Evolutionary conservation across 2,888 invertebrate genomes (phyloP), one percentile per base, ranked within the genome.

Genomic region (Drosophila borborema): DNA sequence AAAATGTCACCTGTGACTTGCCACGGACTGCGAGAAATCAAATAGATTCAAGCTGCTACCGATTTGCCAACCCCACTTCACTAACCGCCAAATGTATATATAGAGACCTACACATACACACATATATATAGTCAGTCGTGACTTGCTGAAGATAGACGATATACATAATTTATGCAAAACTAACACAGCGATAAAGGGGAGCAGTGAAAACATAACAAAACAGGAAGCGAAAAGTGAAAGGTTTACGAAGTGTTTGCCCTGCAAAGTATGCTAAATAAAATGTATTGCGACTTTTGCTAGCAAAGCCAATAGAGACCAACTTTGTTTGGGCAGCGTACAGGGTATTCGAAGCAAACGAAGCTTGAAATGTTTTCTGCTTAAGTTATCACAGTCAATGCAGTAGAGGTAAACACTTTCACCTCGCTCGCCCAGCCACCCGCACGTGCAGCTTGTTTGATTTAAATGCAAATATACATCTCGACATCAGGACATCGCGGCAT

Each of bases 1-100:
- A 87, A 87, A 89, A 82, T 90, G 87, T 90, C 87, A 90, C 87
- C 89, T 89, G 87, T 87, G 87, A 83, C 87, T 80, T 64, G 74
- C 64, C 63, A 66, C 61, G 59, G 71, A 63, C 71, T 63, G 59
- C 18, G 71, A 77, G 85, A 85, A 90, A 86, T 87, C 85, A 86
- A 89, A 89, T 89, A 74, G 89, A 77, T 85, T 84, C 70, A 73
- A 78, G 70, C 79, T 82, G 86, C 75, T 55, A 40, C 40, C 46
- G 46, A 46, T 16, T 46, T 23, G 23, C 46, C 46, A 23, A 8
- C 45, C 40, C 43, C 14, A 34, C 38, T 43, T 31, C 48, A 28
- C 23, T 36, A 34, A 49, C 75, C 48, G n/a, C n/a, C 54, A 40
- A n/a, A 23, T 10, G 28, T 12, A 28, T 20, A 46, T 46, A 46